A percentile compares a stretch with the other conserved stretches of the same genome.
phyloP scores from a whole-genome alignment of 2,113 vertebrate species.

The Melanotaenia duboulayi region DNA sequence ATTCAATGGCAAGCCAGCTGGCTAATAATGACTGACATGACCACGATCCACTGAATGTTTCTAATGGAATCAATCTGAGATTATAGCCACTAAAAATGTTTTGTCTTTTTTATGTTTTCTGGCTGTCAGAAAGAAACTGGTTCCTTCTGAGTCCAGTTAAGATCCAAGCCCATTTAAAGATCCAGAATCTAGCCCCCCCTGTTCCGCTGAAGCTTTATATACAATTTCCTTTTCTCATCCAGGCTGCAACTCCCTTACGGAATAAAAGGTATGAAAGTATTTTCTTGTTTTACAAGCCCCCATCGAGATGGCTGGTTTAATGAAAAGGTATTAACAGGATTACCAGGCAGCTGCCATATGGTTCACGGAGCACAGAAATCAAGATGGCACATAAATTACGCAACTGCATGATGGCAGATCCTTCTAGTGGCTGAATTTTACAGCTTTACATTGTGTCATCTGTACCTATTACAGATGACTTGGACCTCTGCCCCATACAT shows the following conservation, averaged over 20 bases:
- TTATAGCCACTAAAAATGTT: too few relatives aligned
- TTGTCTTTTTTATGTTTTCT: too few relatives aligned
- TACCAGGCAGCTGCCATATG: constrained; percentile 67
- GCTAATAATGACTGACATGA: neutral
- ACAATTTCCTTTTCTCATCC: constrained; percentile 30
- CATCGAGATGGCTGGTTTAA: constrained; percentile 48
- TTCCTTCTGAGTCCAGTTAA: constrained; percentile 7
- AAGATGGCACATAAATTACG: constrained; percentile 25
- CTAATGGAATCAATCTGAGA: neutral
- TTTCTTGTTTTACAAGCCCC: constrained; percentile 35
- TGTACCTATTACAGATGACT: neutral
- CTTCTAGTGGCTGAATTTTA: neutral
- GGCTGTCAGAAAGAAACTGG: constrained; percentile 17
- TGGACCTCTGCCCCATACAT: neutral
- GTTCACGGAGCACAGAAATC: constrained; percentile 40
- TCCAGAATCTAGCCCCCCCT: neutral
- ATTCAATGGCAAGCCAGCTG: neutral
- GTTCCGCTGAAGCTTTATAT: constrained; percentile 4
- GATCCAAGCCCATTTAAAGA: neutral
- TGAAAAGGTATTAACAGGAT: constrained; percentile 73
- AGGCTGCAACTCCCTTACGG: constrained; percentile 1
- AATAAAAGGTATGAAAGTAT: constrained; percentile 8
- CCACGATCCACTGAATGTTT: neutral
- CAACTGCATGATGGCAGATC: neutral
- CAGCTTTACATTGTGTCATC: neutral